Conservation (phyloP, 2,797 vertebrate species). For the Peromyscus eremicus region DNA sequence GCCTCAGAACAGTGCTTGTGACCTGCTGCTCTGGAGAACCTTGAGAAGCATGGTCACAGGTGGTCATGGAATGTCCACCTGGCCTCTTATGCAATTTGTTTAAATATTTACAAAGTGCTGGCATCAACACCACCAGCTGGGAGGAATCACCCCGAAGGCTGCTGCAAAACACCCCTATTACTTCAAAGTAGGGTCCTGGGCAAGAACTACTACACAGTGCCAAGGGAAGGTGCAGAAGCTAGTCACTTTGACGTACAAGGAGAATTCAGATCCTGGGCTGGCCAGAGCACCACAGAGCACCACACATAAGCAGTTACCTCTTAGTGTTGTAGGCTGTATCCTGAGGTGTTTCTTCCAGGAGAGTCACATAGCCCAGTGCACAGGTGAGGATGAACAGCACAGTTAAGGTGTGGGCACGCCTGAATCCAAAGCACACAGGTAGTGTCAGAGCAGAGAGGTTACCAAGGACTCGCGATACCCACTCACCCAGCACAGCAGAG, state of each 20-base stretch:
- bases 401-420: slow-evolving; percentile 97
- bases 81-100: background rate
- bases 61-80: background rate
- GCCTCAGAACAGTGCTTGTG: background rate
- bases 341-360: slow-evolving; percentile 98
- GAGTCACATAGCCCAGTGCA: slow-evolving; percentile 96
- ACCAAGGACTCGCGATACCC: too few species aligned
- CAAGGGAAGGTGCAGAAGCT: background rate
- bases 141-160: background rate
- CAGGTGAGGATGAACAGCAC: slow-evolving; percentile 98
- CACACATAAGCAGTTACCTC: slow-evolving; percentile 88
- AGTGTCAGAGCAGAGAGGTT: rapidly evolving
- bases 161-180: background rate
- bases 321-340: slow-evolving; percentile 98
- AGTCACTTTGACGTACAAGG: background rate
- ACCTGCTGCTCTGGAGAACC: background rate
- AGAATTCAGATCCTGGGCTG: background rate
- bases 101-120: background rate
- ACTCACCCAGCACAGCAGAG: background rate
- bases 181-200: background rate
- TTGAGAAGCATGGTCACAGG: background rate
- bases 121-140: background rate
- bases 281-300: background rate
- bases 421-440: slow-evolving; percentile 80
- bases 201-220: background rate